phyloP scores from a whole-genome alignment of 2,888 invertebrate genomes.

The Brachyptera putata region DNA sequence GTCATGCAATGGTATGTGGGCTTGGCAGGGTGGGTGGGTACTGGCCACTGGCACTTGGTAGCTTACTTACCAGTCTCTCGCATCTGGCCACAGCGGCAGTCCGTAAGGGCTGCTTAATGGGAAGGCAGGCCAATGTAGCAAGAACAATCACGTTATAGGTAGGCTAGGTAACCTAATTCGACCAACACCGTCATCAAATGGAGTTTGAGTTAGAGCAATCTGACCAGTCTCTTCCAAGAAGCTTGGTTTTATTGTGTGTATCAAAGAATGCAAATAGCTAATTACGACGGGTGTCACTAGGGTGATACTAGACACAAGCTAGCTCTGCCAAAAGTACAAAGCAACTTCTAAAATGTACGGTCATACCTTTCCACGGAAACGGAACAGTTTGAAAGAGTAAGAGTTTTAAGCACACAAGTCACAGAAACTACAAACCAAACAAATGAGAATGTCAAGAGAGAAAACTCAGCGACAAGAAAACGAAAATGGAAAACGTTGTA shows the following conservation, averaged over 20 bases:
- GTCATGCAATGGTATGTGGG: too few relatives aligned
- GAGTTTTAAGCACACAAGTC: constrained; percentile 32
- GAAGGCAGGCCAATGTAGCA: constrained; percentile 36
- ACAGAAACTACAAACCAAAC: constrained; percentile 32
- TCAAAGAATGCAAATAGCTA: constrained; percentile 5
- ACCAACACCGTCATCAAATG: not conserved
- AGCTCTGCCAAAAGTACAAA: constrained; percentile 25
- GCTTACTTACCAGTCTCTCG: constrained; percentile 35
- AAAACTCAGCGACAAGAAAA: constrained; percentile 31
- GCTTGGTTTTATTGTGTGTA: too few relatives aligned
- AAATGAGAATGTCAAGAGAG: too few relatives aligned
- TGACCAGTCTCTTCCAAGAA: not conserved
- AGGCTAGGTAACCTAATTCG: not conserved
- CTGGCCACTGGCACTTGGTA: too few relatives aligned
- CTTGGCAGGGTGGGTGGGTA: too few relatives aligned
- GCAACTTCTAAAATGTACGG: constrained; percentile 28
- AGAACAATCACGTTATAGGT: constrained; percentile 33
- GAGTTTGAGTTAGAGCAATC: not conserved
- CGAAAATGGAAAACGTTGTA: constrained; percentile 19
- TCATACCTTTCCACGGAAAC: constrained; percentile 36
- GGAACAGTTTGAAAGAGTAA: constrained; percentile 32
- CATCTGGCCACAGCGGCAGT: constrained; percentile 36
- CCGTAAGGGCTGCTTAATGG: constrained; percentile 37
- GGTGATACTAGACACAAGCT: constrained; percentile 5
- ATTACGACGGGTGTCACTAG: constrained; percentile 1